Evolutionary conservation across 1,140 invertebrate species (phyloP).

Genomic region (Pectinophora gossypiella): DNA sequence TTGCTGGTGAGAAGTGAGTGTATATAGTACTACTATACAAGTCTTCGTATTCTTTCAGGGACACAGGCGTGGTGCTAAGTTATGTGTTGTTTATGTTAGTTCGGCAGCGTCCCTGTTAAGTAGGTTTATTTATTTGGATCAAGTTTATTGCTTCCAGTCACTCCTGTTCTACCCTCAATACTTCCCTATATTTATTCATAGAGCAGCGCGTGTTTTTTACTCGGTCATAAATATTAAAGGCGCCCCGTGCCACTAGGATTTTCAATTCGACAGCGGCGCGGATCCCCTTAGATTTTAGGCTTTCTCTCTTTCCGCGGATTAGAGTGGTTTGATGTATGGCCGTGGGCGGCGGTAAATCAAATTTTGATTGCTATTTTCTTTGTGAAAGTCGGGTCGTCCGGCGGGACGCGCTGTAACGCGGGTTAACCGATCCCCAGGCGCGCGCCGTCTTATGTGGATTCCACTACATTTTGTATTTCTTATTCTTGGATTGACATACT

Average conservation of each 20-base stretch:
- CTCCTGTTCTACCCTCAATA: not conserved
- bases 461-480: slow-evolving; percentile 35
- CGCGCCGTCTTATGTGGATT: slow-evolving; percentile 47
- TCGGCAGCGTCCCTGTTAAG: no score
- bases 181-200: slow-evolving; percentile 44
- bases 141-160: no score
- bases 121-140: no score
- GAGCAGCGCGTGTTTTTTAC: slow-evolving; percentile 39
- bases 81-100: no score
- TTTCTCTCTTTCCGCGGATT: slow-evolving; percentile 61
- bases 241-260: slow-evolving; percentile 45
- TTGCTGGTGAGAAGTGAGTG: no score
- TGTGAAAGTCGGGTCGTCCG: slow-evolving; percentile 61
- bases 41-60: no score
- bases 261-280: slow-evolving; percentile 59
- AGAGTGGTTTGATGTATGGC: slow-evolving; percentile 67
- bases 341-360: slow-evolving; percentile 73
- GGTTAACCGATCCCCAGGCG: slow-evolving; percentile 66
- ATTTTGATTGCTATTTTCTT: slow-evolving; percentile 75
- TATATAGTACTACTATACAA: no score
- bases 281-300: slow-evolving; percentile 62
- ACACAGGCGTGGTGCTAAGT: no score
- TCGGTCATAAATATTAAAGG: slow-evolving; percentile 63
- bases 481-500: slow-evolving; percentile 32
- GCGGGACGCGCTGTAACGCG: slow-evolving; percentile 53